Percentiles rank a stretch among this genome's conserved stretches.
These are phyloP conservation scores for Lasiurus cinereus DNA, from an alignment of 2,113 vertebrate genomes.

Conservation along the genomic window DNA sequence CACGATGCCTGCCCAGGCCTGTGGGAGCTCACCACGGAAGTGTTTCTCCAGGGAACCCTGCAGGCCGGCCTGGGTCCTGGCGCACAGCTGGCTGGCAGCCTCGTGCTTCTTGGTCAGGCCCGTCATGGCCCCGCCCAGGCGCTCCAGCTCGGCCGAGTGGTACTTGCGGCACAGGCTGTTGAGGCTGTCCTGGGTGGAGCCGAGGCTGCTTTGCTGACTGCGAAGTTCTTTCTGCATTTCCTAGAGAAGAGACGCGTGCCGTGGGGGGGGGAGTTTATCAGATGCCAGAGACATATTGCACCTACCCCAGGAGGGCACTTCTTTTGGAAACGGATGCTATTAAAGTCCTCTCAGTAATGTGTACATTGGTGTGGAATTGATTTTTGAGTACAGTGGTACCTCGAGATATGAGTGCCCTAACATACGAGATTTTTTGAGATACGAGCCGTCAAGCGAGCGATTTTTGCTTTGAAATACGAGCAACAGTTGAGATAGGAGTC, in stretches of 20 bases:
- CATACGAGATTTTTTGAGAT: too few relatives aligned
- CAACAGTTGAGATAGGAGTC: too few relatives aligned
- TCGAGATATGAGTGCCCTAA: too few relatives aligned
- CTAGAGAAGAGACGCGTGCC: slow-evolving; percentile 83
- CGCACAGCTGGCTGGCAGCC: slow-evolving; percentile 90
- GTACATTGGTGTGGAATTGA: not conserved
- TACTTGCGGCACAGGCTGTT: slow-evolving; percentile 93
- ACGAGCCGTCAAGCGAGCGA: too few relatives aligned
- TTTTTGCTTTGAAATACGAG: too few relatives aligned
- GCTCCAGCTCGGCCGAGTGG: slow-evolving; percentile 91
- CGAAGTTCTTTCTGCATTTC: slow-evolving; percentile 93
- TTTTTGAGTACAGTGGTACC: not conserved
- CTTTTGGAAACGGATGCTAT: not conserved
- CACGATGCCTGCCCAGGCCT: slow-evolving; percentile 10
- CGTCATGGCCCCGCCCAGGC: slow-evolving; percentile 91
- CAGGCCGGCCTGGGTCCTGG: slow-evolving; percentile 90
- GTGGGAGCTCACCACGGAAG: slow-evolving; percentile 90
- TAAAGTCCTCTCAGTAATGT: not conserved
- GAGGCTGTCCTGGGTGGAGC: slow-evolving; percentile 91
- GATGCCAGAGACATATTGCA: not conserved
- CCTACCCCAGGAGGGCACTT: too few relatives aligned
- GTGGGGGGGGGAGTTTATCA: not conserved
- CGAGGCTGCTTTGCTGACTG: slow-evolving; percentile 91
- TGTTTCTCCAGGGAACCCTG: slow-evolving; percentile 93
- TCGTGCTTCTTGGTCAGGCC: slow-evolving; percentile 93